A percentile compares a stretch with the other conserved stretches of the same genome.
Conservation (phyloP, 2,888 invertebrate genomes). For the Drosophila multiciliata region DNA sequence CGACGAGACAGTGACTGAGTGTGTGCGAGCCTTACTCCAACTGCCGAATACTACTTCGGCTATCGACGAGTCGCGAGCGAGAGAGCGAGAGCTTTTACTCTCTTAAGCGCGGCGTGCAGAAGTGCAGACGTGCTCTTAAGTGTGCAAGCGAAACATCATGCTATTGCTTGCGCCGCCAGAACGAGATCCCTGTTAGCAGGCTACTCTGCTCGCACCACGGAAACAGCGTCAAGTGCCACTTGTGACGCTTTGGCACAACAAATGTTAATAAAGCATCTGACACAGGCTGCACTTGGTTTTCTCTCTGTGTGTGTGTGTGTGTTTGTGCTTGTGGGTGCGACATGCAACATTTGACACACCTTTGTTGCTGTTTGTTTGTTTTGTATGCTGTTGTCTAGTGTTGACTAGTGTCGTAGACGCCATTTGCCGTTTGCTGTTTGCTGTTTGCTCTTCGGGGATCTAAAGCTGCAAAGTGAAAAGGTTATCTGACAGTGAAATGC, state of each 20-base stretch:
- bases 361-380: slow-evolving; percentile 5
- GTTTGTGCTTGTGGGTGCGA: slow-evolving; percentile 35
- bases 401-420: slow-evolving; percentile 60
- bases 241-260: slow-evolving; percentile 65
- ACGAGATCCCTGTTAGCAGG: slow-evolving; percentile 27
- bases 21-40: slow-evolving; percentile 19
- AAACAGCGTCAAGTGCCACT: slow-evolving; percentile 62
- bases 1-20: slow-evolving; percentile 40
- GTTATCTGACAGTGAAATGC: slow-evolving; percentile 67
- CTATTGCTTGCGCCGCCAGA: slow-evolving; percentile 75
- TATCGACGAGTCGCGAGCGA: background rate
- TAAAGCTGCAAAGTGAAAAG: slow-evolving; percentile 60
- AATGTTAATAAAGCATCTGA: slow-evolving; percentile 64
- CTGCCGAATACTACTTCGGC: slow-evolving; percentile 30
- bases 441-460: slow-evolving; percentile 52
- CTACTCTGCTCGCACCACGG: slow-evolving; percentile 55
- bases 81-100: slow-evolving; percentile 62
- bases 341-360: slow-evolving; percentile 65
- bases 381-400: slow-evolving; percentile 50
- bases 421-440: slow-evolving; percentile 39
- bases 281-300: slow-evolving; percentile 31
- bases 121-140: slow-evolving; percentile 61
- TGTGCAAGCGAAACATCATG: slow-evolving; percentile 43
- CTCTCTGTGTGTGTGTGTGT: slow-evolving; percentile 16
- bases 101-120: slow-evolving; percentile 39